phyloP scores from a whole-genome alignment of 2,797 vertebrate species.

The Bradypus variegatus region DNA sequence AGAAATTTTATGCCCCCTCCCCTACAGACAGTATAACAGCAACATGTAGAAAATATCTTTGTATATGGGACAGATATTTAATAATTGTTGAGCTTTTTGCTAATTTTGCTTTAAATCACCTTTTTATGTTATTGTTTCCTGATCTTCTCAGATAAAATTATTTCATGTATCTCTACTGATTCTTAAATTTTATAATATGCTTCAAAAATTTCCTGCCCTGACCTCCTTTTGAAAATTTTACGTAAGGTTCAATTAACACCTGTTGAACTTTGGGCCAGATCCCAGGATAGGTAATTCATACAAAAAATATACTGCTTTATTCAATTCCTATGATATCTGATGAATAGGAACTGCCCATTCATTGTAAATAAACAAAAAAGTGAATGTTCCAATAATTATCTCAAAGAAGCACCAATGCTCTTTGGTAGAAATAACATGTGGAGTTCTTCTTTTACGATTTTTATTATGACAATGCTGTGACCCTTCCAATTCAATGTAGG shows the following conservation, averaged over 20 bases:
- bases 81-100: background rate
- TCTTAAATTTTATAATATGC: background rate
- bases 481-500: background rate
- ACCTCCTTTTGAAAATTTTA: background rate
- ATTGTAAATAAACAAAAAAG: background rate
- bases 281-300: background rate
- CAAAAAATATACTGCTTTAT: background rate
- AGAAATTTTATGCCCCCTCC: background rate
- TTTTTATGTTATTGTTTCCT: background rate
- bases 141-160: background rate
- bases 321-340: background rate
- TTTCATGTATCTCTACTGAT: background rate
- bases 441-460: background rate
- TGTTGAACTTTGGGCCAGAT: background rate
- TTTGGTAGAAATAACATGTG: background rate
- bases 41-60: background rate
- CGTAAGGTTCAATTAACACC: background rate
- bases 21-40: background rate
- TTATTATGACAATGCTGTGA: background rate
- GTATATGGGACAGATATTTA: background rate
- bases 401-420: background rate
- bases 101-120: background rate
- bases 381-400: background rate
- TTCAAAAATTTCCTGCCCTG: background rate
- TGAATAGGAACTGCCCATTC: background rate